Evolutionary conservation across 2,888 invertebrate genomes (phyloP), one percentile per base, ranked within the genome.

Genomic region (Philhelius pedissequus): DNA sequence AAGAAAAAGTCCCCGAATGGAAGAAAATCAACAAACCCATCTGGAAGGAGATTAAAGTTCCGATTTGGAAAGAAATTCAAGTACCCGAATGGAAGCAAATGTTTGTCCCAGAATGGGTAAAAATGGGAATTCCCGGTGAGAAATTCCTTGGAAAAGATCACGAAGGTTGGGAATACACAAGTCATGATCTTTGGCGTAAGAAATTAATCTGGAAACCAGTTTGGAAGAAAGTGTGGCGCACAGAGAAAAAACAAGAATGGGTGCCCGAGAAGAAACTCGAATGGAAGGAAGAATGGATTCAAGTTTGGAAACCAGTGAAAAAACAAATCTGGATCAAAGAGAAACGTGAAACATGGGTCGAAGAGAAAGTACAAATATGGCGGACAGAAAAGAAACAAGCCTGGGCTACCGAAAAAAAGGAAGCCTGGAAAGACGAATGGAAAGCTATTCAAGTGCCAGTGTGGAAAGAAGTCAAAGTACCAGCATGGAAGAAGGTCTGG

Each of bases 131-230:
- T 62, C 96, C 96, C 0, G 96, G 96, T 7, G 95, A 96, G 87
- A 96, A 96, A 90, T 95, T 94, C 88, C 92, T 96, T 79, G 96
- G 96, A 22, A 96, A 95, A 88, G 96, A 96, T 91, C 94, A 95
- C 79, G 94, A 96, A 71, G 96, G 96, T 11, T 96, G 95, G 94
- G 95, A 96, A 90, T 96, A 96, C 89, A 96, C 96, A 38, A 96
- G 96, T 50, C 96, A 96, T 89, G 96, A 96, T 90, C 92, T 96
- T 32, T 96, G 96, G 96, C 96, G 96, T 89, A 96, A 96, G 91
- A 96, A 96, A 89, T 92, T 96, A 13, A 79, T 91, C 88, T 94
- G 94, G 94, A 94, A 94, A 88, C 93, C 93, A 86, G 94, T 91
- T 7, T 92, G 96, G 96, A 95, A 96, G 89, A 95, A 96, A 89